Conservation (phyloP, 2,113 vertebrate genomes). For the Sylvicapra grimmia region DNA sequence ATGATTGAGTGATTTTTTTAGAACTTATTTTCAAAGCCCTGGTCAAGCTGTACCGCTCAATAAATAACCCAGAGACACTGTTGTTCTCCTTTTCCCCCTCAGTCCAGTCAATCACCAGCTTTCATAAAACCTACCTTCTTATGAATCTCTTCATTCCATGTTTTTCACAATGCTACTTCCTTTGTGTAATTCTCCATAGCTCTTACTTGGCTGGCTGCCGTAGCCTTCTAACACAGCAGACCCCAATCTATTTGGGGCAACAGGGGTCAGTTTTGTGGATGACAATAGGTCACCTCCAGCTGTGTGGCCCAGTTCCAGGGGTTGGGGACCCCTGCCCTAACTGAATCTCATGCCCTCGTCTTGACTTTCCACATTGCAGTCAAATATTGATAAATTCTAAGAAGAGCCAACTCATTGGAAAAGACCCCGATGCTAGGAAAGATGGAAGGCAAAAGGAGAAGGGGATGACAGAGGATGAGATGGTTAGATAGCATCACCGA, state of each 20-base stretch:
- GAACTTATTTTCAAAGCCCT: slow-evolving; percentile 10
- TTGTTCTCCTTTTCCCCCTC: neutral
- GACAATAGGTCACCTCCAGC: neutral
- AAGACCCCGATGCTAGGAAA: neutral
- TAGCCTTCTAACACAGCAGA: neutral
- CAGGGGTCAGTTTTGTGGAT: neutral
- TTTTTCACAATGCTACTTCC: neutral
- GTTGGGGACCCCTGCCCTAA: neutral
- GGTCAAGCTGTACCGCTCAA: neutral
- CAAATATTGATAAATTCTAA: neutral
- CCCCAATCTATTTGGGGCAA: neutral
- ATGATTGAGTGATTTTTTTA: neutral
- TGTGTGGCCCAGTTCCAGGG: neutral
- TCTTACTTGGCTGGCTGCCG: neutral
- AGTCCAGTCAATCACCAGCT: neutral
- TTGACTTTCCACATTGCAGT: neutral
- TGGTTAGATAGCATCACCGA: neutral
- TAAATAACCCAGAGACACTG: neutral
- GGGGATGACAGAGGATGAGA: neutral
- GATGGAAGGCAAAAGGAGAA: neutral
- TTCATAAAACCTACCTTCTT: neutral
- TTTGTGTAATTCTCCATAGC: neutral
- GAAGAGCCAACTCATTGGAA: neutral
- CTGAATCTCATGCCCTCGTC: neutral
- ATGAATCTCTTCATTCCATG: neutral